Base-by-base conservation (phyloP, 2,888 invertebrate species). In the Synanthedon myopaeformis region DNA sequence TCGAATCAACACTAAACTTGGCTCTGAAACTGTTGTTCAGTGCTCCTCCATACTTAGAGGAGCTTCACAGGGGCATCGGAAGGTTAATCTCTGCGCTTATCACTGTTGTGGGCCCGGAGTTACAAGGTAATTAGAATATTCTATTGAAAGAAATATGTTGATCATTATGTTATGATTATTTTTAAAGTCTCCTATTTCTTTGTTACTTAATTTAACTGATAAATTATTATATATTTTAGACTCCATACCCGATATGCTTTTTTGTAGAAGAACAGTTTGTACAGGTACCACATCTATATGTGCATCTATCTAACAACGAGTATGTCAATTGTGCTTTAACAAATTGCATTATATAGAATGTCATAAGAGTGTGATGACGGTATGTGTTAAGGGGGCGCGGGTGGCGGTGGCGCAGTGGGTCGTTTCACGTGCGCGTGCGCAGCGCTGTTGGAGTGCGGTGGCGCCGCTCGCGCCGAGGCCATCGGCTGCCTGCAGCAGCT, bases 41-140 rank as follows among this genome's bases (percentile, higher is more conserved):
- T 53, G 95, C 97, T n/a, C 96, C 97, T 4, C 94, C 96, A 45
- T 94, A 94, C 55, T 91, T 94, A 67, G 95, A 95, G 42, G 97
- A 98, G 74, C 93, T 98, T 17, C 96, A 97, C 28, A 66, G 86
- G 10, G 96, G 96, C 69, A 94, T 98, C 57, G 98, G 97, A 0
- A 94, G 97, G 74, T 92, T 98, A 62, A 85, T 99, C 28, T 95
- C 97, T 0, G 98, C 99, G 1, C 89, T 99, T 52, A 99, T 99
- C 53, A 99, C 98, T 4, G 97, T 98, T 1, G 95, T 99, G 56
- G 99, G 99, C 1, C 99, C 99, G 0, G 99, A 99, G 82, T 88
- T 99, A 55, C 98, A 98, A 90, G 93, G 94, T 92, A 67, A 91
- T 92, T 72, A 92, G 41, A 6, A 8, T 35, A 35, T 5, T 35